Evolutionary conservation across 2,888 invertebrate species (phyloP).

Genomic region (Iselma pallidipennis): DNA sequence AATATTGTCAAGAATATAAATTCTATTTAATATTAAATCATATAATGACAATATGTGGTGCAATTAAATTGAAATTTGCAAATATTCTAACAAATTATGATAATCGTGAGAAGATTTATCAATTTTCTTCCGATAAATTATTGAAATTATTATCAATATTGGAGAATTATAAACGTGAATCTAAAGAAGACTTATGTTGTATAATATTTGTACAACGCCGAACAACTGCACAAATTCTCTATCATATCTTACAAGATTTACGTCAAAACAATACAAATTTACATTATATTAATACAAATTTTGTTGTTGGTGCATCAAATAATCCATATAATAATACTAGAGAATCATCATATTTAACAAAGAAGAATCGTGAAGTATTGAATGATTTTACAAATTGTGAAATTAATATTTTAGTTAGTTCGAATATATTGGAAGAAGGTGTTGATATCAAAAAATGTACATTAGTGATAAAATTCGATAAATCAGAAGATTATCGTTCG

Average conservation of each 20-base stretch:
- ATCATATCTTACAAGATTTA: constrained; percentile 65
- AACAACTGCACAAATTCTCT: constrained; percentile 76
- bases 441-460: constrained; percentile 84
- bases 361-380: constrained; percentile 60
- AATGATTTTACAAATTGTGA: constrained; percentile 62
- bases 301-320: constrained; percentile 69
- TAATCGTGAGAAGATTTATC: constrained; percentile 58
- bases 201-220: constrained; percentile 75
- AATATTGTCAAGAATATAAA: constrained; percentile 33
- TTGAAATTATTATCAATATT: constrained; percentile 65
- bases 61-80: constrained; percentile 60
- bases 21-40: constrained; percentile 42
- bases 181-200: constrained; percentile 62
- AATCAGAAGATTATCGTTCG: constrained; percentile 71
- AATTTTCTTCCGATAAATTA: constrained; percentile 69
- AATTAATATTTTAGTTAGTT: constrained; percentile 70
- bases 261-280: constrained; percentile 58
- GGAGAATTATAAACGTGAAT: constrained; percentile 58
- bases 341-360: constrained; percentile 58
- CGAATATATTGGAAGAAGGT: constrained; percentile 89
- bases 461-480: constrained; percentile 76
- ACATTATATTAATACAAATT: constrained; percentile 68
- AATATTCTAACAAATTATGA: constrained; percentile 56
- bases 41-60: constrained; percentile 53
- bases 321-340: constrained; percentile 63